phyloP scores from a whole-genome alignment of 2,888 invertebrate species.

The Leucoma salicis region DNA sequence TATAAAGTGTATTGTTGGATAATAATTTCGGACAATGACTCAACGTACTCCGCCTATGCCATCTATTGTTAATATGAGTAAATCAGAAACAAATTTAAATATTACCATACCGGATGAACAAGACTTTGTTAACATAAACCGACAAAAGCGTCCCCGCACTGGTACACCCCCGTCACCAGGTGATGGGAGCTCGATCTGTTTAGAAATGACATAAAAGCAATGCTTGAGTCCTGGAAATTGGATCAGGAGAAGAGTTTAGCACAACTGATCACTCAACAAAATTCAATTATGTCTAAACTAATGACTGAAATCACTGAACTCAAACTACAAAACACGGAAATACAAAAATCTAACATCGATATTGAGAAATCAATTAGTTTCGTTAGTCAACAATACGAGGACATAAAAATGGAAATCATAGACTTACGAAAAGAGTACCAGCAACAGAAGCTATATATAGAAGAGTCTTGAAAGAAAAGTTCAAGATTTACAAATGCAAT shows the following conservation, averaged over 20 bases:
- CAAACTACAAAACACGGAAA: not conserved
- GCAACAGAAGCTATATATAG: not conserved
- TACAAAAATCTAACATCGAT: not conserved
- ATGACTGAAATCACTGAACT: not conserved
- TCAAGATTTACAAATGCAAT: not conserved
- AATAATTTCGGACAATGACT: too few species aligned
- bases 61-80: too few species aligned
- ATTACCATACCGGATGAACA: too few species aligned
- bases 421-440: not conserved
- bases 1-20: too few species aligned
- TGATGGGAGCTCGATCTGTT: too few species aligned
- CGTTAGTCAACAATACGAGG: constrained; percentile 1
- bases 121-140: too few species aligned
- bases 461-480: not conserved
- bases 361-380: not conserved
- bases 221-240: not conserved
- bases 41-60: too few species aligned
- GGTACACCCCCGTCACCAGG: too few species aligned
- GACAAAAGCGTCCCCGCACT: too few species aligned
- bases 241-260: not conserved
- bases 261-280: not conserved
- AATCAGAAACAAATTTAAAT: too few species aligned
- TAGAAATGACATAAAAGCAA: not conserved
- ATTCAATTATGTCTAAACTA: not conserved
- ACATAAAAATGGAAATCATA: not conserved